Base-by-base conservation (phyloP, 2,888 invertebrate species). In the Tenthredo notha region DNA sequence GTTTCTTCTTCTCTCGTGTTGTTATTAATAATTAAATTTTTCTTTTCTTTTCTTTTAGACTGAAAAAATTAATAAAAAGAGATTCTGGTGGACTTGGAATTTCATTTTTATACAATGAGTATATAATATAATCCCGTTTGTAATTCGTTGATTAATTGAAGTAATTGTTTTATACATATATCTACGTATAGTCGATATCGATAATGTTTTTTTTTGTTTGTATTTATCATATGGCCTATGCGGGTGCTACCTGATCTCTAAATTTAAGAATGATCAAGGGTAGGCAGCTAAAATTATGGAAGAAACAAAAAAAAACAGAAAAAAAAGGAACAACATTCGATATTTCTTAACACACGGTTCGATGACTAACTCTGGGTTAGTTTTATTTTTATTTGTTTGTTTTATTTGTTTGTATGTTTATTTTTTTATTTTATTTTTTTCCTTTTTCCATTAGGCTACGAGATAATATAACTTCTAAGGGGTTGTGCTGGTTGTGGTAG, bases 131-230 rank as follows among this genome's bases (percentile, higher is more conserved):
- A 43, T 74, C 40, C 43, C 72, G 40, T 43, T 43, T 18, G 29
- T n/a, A 74, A 43, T 74, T 74, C 72, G 72, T 74, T 74, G 72
- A 74, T 74, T 74, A 43, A 74, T 74, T 74, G 21, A 67, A 85
- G 65, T 85, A 85, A 47, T 43, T 75, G 86, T 70, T 84, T 80
- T 33, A 75, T 80, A 74, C 2, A 70, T 58, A 86, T 75, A 70
- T 85, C 5, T 75, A 86, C 82, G 82, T 78, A 77, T 67, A 33
- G 33, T 67, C 67, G 61, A 78, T 82, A 84, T 74, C 72, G 72
- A 43, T 74, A 10, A 72, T 72, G n/a, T 72, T 21, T 43, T 67
- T 67, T 67, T 7, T 33, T 33, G 6, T 67, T 5, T 33, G 29
- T 67, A 61, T 61, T 54, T 43, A 74, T 43, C 12, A 74, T 43